A percentile compares a stretch with the other conserved stretches of the same genome.
phyloP scores from a whole-genome alignment of 2,797 vertebrate genomes.

The Dallia pectoralis region DNA sequence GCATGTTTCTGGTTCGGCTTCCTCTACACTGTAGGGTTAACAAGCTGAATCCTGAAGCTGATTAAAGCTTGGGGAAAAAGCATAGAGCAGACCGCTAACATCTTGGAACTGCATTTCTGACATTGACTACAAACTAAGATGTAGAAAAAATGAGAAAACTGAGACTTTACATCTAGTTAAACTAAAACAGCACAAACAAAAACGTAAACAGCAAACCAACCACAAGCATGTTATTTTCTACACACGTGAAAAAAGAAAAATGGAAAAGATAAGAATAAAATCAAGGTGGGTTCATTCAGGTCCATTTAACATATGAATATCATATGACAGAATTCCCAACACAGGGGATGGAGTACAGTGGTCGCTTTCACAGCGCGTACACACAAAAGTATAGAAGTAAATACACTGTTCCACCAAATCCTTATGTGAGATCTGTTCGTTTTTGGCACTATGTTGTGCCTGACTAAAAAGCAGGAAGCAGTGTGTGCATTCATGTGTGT shows the following conservation, averaged over 20 bases:
- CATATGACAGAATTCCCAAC: conserved; percentile 43
- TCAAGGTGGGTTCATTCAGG: conserved; percentile 13
- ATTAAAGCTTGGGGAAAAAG: background rate
- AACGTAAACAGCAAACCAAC: conserved; percentile 21
- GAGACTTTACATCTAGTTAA: conserved; percentile 12
- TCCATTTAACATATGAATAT: conserved; percentile 39
- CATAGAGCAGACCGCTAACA: conserved; percentile 21
- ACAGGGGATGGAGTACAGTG: conserved; percentile 11
- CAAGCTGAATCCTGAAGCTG: background rate
- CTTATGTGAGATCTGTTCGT: background rate
- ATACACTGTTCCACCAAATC: background rate
- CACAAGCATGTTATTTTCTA: conserved; percentile 6
- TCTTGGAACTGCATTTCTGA: conserved; percentile 21
- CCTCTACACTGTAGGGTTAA: background rate
- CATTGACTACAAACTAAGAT: conserved; percentile 31
- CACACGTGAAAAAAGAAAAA: conserved; percentile 13
- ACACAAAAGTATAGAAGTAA: background rate
- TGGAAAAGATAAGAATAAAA: background rate
- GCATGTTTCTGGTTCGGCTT: conserved; percentile 1
- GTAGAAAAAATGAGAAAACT: conserved; percentile 18
- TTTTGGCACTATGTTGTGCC: conserved; percentile 10
- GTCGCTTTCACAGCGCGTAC: conserved; percentile 26
- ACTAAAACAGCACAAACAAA: conserved; percentile 9
- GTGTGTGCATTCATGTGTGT: background rate
- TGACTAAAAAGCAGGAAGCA: background rate